phyloP scores from a whole-genome alignment of 1,140 invertebrate genomes.

The Drosophila auraria region DNA sequence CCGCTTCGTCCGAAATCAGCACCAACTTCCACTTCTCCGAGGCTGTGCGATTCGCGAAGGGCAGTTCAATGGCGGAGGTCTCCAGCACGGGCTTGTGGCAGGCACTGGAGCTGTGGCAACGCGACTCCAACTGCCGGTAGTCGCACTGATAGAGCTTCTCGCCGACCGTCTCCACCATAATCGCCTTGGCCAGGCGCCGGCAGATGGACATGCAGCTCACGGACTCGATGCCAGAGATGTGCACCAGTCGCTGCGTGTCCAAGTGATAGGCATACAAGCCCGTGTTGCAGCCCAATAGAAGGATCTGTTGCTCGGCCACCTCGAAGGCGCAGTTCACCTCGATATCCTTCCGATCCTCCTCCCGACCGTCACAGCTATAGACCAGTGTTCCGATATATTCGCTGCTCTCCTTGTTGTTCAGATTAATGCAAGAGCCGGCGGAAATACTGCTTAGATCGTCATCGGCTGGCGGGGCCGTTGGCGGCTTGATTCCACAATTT shows the following conservation, averaged over 20 bases:
- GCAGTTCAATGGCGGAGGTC: conserved; percentile 86
- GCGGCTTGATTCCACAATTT: conserved; percentile 55
- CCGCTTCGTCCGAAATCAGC: conserved; percentile 73
- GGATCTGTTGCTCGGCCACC: conserved; percentile 69
- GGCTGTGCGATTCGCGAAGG: conserved; percentile 72
- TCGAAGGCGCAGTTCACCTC: conserved; percentile 80
- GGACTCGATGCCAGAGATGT: conserved; percentile 88
- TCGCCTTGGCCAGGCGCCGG: conserved; percentile 86
- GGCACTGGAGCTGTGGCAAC: conserved; percentile 86
- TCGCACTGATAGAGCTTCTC: conserved; percentile 88
- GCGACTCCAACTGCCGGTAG: conserved; percentile 88
- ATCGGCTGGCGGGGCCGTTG: conserved; percentile 18
- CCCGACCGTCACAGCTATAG: conserved; percentile 37
- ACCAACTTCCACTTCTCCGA: conserved; percentile 82
- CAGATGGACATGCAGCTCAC: conserved; percentile 89
- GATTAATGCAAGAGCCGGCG: conserved; percentile 43
- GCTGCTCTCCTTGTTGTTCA: conserved; percentile 35
- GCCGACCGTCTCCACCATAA: conserved; percentile 89
- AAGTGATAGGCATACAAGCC: conserved; percentile 80
- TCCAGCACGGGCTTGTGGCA: conserved; percentile 88
- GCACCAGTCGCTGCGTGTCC: conserved; percentile 82
- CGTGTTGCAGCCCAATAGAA: conserved; percentile 76
- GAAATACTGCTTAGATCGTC: conserved; percentile 31
- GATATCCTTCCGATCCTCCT: conserved; percentile 36
- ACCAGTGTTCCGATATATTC: conserved; percentile 67